A percentile compares a stretch with the other conserved stretches of the same genome.
Evolutionary conservation across 1,140 invertebrate species (phyloP).

Genomic region (Drosophila seguyi): DNA sequence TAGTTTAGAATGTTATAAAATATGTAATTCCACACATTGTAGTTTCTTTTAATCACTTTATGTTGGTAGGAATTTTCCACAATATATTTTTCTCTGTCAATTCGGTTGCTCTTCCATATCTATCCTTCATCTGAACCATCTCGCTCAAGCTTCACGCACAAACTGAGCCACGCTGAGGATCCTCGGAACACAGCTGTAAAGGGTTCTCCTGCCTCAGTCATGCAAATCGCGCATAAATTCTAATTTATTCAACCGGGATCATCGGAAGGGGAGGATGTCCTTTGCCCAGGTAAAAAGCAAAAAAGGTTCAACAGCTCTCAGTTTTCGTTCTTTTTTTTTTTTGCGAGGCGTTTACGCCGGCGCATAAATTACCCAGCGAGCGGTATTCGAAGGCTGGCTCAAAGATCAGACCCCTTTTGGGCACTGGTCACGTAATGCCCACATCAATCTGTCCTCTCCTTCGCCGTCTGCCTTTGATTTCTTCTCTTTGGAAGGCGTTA

Average conservation of each 20-base stretch:
- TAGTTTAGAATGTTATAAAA: not conserved
- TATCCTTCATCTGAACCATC: constrained; percentile 19
- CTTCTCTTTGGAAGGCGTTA: constrained; percentile 26
- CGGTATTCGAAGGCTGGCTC: constrained; percentile 26
- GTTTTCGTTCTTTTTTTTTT: constrained; percentile 16
- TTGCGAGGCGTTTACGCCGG: constrained; percentile 74
- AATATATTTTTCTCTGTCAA: constrained; percentile 7
- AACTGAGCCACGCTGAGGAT: constrained; percentile 61
- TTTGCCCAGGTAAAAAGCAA: constrained; percentile 17
- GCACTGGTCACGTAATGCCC: constrained; percentile 77
- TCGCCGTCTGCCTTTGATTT: constrained; percentile 2
- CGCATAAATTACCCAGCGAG: constrained; percentile 79
- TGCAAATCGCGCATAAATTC: constrained; percentile 82
- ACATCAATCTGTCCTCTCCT: constrained; percentile 72
- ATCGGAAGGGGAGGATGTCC: constrained; percentile 32
- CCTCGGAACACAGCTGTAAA: constrained; percentile 52
- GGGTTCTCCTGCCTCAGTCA: constrained; percentile 52
- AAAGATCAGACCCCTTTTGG: constrained; percentile 53
- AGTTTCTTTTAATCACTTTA: not conserved
- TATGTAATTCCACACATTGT: not conserved
- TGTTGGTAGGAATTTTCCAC: not conserved
- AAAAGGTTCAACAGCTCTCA: constrained; percentile 45
- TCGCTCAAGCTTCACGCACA: constrained; percentile 66
- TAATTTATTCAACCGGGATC: constrained; percentile 73
- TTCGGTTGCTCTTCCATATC: not conserved